Conservation (phyloP, 2,888 invertebrate species). For the Coenonympha arcania region DNA sequence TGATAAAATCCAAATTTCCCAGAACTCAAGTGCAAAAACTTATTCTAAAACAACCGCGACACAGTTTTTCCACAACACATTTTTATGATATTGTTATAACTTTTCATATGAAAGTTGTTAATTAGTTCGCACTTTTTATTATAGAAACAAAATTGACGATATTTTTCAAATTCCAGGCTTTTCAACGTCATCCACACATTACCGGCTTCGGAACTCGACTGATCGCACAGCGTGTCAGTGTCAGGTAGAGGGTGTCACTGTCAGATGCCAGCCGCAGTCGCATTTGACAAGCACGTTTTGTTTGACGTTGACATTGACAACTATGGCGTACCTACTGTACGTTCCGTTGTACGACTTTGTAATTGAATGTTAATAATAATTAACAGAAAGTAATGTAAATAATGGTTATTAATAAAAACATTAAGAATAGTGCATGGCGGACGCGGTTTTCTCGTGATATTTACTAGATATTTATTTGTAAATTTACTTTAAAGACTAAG, state of each 20-base stretch:
- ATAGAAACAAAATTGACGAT: constrained; percentile 17
- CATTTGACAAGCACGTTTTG: constrained; percentile 8
- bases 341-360: not conserved
- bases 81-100: constrained; percentile 15
- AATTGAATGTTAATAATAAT: not conserved
- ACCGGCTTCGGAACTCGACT: constrained; percentile 20
- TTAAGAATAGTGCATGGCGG: no score
- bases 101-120: constrained; percentile 1
- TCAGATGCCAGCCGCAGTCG: not conserved
- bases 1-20: constrained; percentile 64
- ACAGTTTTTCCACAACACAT: constrained; percentile 52
- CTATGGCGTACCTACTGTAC: not conserved
- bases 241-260: no score
- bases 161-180: constrained; percentile 18
- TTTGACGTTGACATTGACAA: constrained; percentile 15
- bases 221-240: not conserved
- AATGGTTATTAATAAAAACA: not conserved
- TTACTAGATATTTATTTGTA: no score
- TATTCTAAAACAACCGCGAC: constrained; percentile 34
- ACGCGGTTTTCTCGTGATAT: no score
- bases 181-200: constrained; percentile 18
- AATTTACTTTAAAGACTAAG: no score
- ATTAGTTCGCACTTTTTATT: constrained; percentile 5
- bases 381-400: not conserved
- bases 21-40: constrained; percentile 53